Percentiles rank a stretch among this genome's conserved stretches.
Conservation (phyloP, 2,113 vertebrate species). For the Hemibagrus wyckioides region DNA sequence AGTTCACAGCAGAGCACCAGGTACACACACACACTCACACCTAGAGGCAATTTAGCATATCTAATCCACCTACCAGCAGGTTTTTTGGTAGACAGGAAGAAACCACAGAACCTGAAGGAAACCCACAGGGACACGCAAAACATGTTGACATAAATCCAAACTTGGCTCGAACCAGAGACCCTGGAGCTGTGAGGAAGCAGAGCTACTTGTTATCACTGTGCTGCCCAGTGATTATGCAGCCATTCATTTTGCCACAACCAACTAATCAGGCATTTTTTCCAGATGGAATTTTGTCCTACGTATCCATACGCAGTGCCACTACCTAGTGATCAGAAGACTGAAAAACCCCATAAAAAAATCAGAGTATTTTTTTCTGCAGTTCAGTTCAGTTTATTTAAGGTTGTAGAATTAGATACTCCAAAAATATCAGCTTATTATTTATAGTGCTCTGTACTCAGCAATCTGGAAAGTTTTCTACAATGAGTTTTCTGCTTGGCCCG, state of each 20-base stretch:
- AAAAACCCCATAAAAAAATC: neutral
- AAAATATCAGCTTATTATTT: slow-evolving; percentile 73
- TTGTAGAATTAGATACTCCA: slow-evolving; percentile 61
- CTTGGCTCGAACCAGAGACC: neutral
- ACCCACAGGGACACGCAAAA: neutral
- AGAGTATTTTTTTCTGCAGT: neutral
- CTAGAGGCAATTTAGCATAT: neutral
- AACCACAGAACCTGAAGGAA: neutral
- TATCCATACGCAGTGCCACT: neutral
- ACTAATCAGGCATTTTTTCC: neutral
- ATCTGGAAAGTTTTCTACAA: slow-evolving; percentile 62
- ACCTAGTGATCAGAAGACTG: neutral
- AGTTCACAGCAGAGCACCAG: neutral
- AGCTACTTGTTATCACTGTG: neutral
- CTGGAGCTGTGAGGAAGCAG: neutral
- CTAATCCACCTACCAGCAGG: neutral
- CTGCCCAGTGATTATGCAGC: neutral
- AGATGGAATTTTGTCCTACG: neutral
- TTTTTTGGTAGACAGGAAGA: neutral
- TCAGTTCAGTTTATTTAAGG: slow-evolving; percentile 62
- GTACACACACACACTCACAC: neutral
- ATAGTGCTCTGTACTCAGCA: slow-evolving; percentile 59
- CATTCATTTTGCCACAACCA: neutral
- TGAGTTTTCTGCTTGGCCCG: slow-evolving; percentile 53
- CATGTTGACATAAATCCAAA: neutral